These are phyloP conservation scores for Gymnobelideus leadbeateri DNA, from an alignment of 2,113 vertebrate species.

Conservation along the genomic window DNA sequence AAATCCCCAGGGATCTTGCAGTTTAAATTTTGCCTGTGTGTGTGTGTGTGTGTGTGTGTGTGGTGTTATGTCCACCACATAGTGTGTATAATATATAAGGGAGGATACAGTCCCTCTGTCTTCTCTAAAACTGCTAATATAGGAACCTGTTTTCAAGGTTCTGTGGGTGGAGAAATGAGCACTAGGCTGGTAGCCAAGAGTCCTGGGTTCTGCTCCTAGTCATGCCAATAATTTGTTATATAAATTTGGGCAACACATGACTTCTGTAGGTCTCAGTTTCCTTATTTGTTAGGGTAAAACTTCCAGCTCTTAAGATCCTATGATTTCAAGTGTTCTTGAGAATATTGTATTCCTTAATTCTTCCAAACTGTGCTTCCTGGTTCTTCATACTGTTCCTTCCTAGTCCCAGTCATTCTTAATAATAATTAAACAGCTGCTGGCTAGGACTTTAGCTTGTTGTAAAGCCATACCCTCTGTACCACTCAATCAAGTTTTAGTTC, in stretches of 20 bases:
- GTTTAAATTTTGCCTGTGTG: not conserved
- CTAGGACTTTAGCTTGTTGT: not conserved
- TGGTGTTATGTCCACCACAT: not conserved
- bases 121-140: not conserved
- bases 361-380: not conserved
- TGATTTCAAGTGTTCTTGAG: not conserved
- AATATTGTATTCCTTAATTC: not conserved
- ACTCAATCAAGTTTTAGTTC: not conserved
- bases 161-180: not conserved
- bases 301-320: not conserved
- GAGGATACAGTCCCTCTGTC: not conserved
- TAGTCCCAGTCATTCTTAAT: not conserved
- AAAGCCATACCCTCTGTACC: not conserved
- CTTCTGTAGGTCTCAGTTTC: not conserved
- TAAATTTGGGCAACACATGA: not conserved
- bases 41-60: not conserved
- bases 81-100: not conserved
- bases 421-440: not conserved
- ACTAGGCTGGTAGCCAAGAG: rapidly evolving
- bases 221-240: not conserved
- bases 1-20: not conserved
- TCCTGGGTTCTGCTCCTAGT: not conserved
- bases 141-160: not conserved
- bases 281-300: not conserved
- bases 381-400: not conserved